Conservation (phyloP, 2,113 vertebrate species). For the Cathartes aura region DNA sequence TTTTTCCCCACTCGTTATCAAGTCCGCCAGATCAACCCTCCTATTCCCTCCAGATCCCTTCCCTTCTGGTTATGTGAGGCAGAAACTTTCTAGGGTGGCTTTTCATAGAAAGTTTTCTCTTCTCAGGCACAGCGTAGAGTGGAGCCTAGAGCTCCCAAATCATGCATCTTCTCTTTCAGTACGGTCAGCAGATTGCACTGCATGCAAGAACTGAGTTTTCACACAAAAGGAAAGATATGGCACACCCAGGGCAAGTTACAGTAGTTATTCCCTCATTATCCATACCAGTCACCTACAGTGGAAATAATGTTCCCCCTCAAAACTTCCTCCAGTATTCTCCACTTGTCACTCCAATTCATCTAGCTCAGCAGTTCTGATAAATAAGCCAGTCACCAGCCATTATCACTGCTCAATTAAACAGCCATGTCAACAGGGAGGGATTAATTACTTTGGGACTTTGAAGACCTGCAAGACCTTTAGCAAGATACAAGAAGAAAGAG, state of each 20-base stretch:
- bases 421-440: background rate
- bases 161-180: background rate
- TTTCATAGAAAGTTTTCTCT: background rate
- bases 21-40: background rate
- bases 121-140: background rate
- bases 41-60: background rate
- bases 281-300: background rate
- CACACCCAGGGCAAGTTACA: background rate
- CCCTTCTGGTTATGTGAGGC: background rate
- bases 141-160: background rate
- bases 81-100: background rate
- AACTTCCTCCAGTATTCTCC: background rate
- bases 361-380: background rate
- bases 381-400: background rate
- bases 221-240: rapidly evolving
- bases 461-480: background rate
- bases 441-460: background rate
- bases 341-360: background rate
- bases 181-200: background rate
- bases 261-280: background rate
- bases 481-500: background rate
- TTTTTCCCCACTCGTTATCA: background rate
- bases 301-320: background rate
- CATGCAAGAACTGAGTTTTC: background rate
- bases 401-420: background rate